phyloP scores from a whole-genome alignment of 1,140 invertebrate genomes.

The Oryzaephilus surinamensis region DNA sequence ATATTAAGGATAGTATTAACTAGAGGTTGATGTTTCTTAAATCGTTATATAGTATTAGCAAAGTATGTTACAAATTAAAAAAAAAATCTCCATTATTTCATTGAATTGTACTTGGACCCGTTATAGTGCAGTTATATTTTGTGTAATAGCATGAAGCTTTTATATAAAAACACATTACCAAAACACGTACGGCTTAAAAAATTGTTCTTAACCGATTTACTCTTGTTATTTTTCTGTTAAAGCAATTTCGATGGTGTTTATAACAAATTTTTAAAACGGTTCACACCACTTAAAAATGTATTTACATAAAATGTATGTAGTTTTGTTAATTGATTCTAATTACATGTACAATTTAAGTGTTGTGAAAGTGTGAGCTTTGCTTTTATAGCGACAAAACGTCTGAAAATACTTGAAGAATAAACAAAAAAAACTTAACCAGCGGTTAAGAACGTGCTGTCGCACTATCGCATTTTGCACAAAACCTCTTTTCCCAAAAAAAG shows the following conservation, averaged over 20 bases:
- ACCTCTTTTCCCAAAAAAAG: constrained; percentile 48
- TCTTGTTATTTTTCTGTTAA: no score
- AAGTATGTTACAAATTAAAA: no score
- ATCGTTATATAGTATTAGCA: no score
- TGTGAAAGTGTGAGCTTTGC: no score
- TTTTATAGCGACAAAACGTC: no score
- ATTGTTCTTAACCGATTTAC: constrained; percentile 22
- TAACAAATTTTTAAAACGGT: no score
- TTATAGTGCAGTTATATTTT: background rate
- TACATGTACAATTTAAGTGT: no score
- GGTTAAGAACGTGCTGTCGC: constrained; percentile 31
- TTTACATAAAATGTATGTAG: constrained; percentile 3
- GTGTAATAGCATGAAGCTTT: constrained; percentile 9
- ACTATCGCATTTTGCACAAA: constrained; percentile 37
- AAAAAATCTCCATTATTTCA: no score
- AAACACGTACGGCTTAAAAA: constrained; percentile 7
- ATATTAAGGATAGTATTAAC: no score
- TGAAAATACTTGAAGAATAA: background rate
- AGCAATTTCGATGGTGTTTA: constrained; percentile 28
- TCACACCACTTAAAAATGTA: background rate
- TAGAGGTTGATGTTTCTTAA: no score
- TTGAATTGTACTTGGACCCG: no score
- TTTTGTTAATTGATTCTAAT: background rate
- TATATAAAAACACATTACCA: background rate
- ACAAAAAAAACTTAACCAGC: constrained; percentile 25